Evolutionary conservation across 2,797 vertebrate species (phyloP), one percentile per base, ranked within the genome.

Genomic region (Pangasius mekongensis): DNA sequence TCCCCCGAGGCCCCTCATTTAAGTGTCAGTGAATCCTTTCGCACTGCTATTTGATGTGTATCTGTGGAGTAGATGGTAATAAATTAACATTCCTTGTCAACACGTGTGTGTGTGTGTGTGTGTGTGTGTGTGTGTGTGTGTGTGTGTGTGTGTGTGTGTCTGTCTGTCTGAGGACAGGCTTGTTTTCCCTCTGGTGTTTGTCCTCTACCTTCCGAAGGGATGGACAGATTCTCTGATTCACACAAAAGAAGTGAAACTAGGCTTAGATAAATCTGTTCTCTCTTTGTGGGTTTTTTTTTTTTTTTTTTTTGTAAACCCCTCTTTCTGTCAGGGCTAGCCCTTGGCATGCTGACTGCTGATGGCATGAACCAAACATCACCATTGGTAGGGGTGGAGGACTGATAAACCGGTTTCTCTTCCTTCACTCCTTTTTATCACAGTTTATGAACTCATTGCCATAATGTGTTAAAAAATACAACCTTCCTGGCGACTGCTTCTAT

Each of bases 11-110:
- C 77, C 54, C 64, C 67, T 73, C 66, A 60, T 83, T 69, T 43
- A 83, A 60, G 78, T 87, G 86, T 77, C 58, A 47, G 58, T 22
- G 58, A 64, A 54, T 84, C 83, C 83, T 74, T 60, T 83, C 77
- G 60, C 58, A n/a, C 36, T 9, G 80, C 54, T 74, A 52, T 87
- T 71, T 66, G 73, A 88, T 83, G 82, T 84, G 87, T 84, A 86
- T 64, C 36, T 78, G 11, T 1, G 27, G 82, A 22, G 36, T 56
- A 66, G 60, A 77, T 30, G 27, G 47, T 88, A 62, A 84, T 66
- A 76, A 88, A 88, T 77, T 2, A 30, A 24, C 33, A 3, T 58
- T 67, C 83, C 36, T 30, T 56, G 24, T 54, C 22, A n/a, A 54
- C 39, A 11, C 6, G 39, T 43, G 39, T 43, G 3, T 8, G 30